phyloP scores from a whole-genome alignment of 1,140 invertebrate genomes.

The Forficula auricularia region DNA sequence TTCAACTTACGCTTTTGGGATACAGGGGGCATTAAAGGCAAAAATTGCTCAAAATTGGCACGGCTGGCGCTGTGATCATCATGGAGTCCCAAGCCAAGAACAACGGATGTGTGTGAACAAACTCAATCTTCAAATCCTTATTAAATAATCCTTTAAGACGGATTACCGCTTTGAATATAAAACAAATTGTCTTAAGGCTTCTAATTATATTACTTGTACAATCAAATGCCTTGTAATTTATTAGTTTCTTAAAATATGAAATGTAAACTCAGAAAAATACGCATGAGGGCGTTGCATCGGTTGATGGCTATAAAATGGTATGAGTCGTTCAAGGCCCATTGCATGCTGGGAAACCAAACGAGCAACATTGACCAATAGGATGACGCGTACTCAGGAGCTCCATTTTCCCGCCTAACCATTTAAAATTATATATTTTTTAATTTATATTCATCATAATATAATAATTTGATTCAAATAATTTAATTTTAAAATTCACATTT shows the following conservation, averaged over 20 bases:
- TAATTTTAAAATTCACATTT: no score
- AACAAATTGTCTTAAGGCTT: no score
- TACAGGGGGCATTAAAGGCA: slow-evolving; percentile 49
- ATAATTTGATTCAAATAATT: no score
- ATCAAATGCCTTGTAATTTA: no score
- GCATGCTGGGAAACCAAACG: not conserved
- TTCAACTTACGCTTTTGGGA: slow-evolving; percentile 37
- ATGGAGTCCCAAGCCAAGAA: slow-evolving; percentile 23
- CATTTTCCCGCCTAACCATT: not conserved
- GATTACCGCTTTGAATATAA: no score
- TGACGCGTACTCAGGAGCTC: no score
- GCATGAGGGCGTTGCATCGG: slow-evolving; percentile 12
- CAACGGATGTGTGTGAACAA: not conserved
- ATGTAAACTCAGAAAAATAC: slow-evolving; percentile 6
- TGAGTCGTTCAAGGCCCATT: slow-evolving; percentile 6
- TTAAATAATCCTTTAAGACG: no score
- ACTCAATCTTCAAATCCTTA: no score
- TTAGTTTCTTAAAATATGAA: no score
- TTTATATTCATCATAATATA: no score
- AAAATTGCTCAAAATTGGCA: slow-evolving; percentile 51
- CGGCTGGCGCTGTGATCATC: slow-evolving; percentile 51
- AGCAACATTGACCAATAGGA: not conserved
- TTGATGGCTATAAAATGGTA: not conserved
- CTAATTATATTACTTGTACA: no score
- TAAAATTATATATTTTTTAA: no score